Evolutionary conservation across 1,140 invertebrate species (phyloP), one percentile per base, ranked within the genome.

Genomic region (Dinothrombium tinctorium): DNA sequence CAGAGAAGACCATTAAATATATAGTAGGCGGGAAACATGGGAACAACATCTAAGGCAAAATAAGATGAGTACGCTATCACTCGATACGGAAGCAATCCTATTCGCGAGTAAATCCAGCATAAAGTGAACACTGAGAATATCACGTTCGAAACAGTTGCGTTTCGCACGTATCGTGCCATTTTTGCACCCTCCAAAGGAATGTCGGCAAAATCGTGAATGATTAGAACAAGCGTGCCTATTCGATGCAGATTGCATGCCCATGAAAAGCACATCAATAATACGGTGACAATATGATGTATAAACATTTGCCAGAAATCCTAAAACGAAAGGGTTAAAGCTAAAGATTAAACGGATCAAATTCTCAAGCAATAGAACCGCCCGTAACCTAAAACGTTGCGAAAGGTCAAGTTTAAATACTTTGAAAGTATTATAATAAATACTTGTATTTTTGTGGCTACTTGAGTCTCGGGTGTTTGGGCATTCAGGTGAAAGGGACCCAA

Each of bases 241-340:
- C 89, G 68, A 44, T 79, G 74, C 47, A 95, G 67, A 63, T 96
- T 95, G 55, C 80, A 80, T 2, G 86, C 69, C 82, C 86, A 96
- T 21, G 83, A 90, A 53, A 95, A 75, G 33, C 67, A 73, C 61
- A 96, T 71, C 26, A 98, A 65, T 24, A 71, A 53, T 49, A 96
- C 76, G 3, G 89, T 92, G 4, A 81, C 78, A 53, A 89, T 71
- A 55, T 98, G 89, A 62, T 95, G 90, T 35, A 90, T 66, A 56
- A 94, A 87, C 87, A 96, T 95, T 66, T 95, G 83, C 75, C 79
- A 83, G 59, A 95, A 95, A 62, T 96, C 90, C 65, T n/a, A n/a
- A n/a, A n/a, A n/a, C n/a, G n/a, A n/a, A n/a, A n/a, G n/a, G n/a
- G n/a, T n/a, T n/a, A n/a, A n/a, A n/a, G n/a, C n/a, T n/a, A n/a